Conservation (phyloP, 2,797 vertebrate genomes). For the Staurois parvus region DNA sequence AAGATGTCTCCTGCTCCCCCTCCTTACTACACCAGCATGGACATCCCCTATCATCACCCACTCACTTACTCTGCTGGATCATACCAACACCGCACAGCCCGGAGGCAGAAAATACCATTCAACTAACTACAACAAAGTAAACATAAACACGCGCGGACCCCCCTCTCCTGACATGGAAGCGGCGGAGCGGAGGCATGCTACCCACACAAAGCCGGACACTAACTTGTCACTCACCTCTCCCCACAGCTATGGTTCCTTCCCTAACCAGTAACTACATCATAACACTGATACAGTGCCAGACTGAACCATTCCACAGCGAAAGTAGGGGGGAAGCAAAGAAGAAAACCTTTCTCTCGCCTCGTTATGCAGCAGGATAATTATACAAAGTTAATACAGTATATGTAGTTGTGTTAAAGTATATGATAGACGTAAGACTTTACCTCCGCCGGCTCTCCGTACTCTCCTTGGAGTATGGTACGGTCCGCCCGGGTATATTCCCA, state of each 20-base stretch:
- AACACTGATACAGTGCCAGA: not conserved
- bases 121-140: conserved; percentile 2
- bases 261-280: conserved; percentile 10
- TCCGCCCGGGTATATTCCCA: conserved; percentile 32
- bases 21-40: conserved; percentile 45
- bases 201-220: not conserved
- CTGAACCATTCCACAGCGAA: conserved; percentile 9
- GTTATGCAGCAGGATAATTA: not conserved
- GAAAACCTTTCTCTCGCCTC: not conserved
- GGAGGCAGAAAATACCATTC: not conserved
- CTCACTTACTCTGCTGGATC: conserved; percentile 36
- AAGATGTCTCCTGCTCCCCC: not conserved
- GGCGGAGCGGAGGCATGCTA: not conserved
- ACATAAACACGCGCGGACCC: not conserved
- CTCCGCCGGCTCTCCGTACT: not conserved
- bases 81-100: conserved; percentile 18
- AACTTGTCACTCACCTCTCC: not conserved
- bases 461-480: conserved; percentile 15
- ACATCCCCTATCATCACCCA: conserved; percentile 43
- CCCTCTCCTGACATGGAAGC: too few relatives aligned
- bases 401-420: too few relatives aligned
- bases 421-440: not conserved
- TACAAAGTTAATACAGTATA: not conserved
- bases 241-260: conserved; percentile 1
- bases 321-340: not conserved